Base-by-base conservation (phyloP, 2,888 invertebrate genomes). In the Bellardia bayeri region DNA sequence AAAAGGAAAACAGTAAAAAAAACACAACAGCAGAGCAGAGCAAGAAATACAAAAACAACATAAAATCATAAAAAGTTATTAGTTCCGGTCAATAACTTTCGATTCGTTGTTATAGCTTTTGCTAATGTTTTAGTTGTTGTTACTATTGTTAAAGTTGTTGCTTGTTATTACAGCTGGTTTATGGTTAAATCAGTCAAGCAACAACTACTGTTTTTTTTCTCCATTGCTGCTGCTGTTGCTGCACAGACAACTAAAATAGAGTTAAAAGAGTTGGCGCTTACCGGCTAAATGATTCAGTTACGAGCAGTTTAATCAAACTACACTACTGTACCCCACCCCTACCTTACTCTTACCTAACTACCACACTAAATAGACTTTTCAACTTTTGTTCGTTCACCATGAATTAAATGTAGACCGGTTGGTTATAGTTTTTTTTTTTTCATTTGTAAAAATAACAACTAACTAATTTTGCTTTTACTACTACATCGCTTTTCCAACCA, bases 61-160 rank as follows among this genome's bases (percentile, higher is more conserved):
- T 68, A 72, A 82, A 82, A 71, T 74, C 74, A 78, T 87, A 85
- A 86, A 88, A 88, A 85, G 87, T 89, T 89, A 89, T 90, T 90
- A 89, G 89, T 90, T 89, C 90, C 90, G 90, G 90, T 89, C 90
- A 90, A 90, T 90, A 90, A 90, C 90, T 90, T 90, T 90, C 90
- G 89, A 90, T 90, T 90, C 85, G 88, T 87, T 90, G 75, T 86
- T 89, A 79, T 51, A 79, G 84, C 56, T 71, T 56, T 71, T 64
- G 54, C 49, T 66, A 6, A n/a, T 40, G 88, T 87, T 90, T 45
- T 81, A 88, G 72, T 33, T 81, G 79, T 63, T 81, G 23, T 61
- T 69, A 54, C n/a, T 37, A 30, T 33, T 79, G 13, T 83, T 76
- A 51, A 66, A 63, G 63, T 16, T 40, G 51, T 61, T 61, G 68